These are phyloP conservation scores for Chrysopilus asiliformis DNA, from an alignment of 2,888 invertebrate genomes.

Conservation along the genomic window DNA sequence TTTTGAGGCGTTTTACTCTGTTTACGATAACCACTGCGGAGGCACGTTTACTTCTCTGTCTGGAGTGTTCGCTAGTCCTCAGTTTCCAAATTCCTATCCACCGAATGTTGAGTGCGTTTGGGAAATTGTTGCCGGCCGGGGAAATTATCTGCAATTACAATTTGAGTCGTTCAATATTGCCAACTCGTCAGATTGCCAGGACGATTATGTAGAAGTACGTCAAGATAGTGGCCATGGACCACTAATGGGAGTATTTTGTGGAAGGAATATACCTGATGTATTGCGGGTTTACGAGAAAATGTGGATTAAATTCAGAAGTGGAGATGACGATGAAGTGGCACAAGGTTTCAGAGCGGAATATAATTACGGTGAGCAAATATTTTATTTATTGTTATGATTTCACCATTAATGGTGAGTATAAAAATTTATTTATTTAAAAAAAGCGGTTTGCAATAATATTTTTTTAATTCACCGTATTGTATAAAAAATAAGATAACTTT, in stretches of 20 bases:
- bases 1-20: constrained; percentile 36
- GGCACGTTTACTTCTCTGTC: constrained; percentile 45
- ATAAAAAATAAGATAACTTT: too few relatives aligned
- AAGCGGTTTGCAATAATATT: too few relatives aligned
- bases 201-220: constrained; percentile 77
- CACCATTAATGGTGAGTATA: too few relatives aligned
- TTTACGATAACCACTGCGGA: constrained; percentile 49
- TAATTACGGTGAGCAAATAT: constrained; percentile 40
- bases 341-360: constrained; percentile 67
- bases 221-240: constrained; percentile 47
- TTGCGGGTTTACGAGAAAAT: constrained; percentile 43
- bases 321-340: constrained; percentile 39
- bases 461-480: too few relatives aligned
- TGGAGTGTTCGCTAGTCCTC: constrained; percentile 56
- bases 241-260: constrained; percentile 62
- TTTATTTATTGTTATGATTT: too few relatives aligned
- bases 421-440: too few relatives aligned
- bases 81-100: constrained; percentile 57
- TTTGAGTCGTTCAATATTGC: constrained; percentile 58
- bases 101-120: constrained; percentile 59
- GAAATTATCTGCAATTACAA: constrained; percentile 52
- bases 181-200: constrained; percentile 58
- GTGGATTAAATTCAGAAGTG: constrained; percentile 69
- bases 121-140: constrained; percentile 50
- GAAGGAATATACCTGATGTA: constrained; percentile 41